Evolutionary conservation across 2,797 vertebrate genomes (phyloP).

Genomic region (Kryptolebias ocellatus): DNA sequence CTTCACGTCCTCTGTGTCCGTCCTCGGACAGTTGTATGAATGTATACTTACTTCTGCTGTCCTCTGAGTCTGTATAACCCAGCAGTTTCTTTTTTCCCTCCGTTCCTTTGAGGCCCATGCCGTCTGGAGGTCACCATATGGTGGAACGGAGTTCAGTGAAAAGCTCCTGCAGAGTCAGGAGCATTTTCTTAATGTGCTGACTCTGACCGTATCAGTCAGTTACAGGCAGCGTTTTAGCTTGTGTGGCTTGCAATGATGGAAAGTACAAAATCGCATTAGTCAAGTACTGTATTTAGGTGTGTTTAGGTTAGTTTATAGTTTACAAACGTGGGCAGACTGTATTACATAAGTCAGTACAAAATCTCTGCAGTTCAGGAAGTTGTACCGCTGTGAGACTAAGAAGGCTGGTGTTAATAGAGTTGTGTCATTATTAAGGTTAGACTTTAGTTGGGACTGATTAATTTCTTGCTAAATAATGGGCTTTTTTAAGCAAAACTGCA

Average conservation of each 20-base stretch:
- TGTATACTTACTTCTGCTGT: slow-evolving; percentile 32
- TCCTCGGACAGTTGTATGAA: slow-evolving; percentile 8
- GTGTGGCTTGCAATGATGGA: slow-evolving; percentile 4
- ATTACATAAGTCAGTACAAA: no score
- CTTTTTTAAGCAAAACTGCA: no score
- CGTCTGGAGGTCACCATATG: slow-evolving; percentile 68
- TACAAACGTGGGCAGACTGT: background rate
- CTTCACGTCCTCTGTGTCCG: slow-evolving; percentile 1
- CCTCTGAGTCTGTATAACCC: slow-evolving; percentile 32
- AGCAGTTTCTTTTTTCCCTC: slow-evolving; percentile 11
- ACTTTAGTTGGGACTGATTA: background rate
- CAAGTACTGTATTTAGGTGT: background rate
- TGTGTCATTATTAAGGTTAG: background rate
- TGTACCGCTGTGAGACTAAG: no score
- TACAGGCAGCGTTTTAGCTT: slow-evolving; percentile 15
- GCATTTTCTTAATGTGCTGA: slow-evolving; percentile 29
- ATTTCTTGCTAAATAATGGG: no score
- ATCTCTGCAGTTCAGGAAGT: background rate
- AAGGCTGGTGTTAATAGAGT: background rate
- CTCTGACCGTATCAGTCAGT: slow-evolving; percentile 39
- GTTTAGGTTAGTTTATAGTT: background rate
- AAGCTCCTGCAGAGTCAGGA: slow-evolving; percentile 52
- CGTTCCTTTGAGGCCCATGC: slow-evolving; percentile 37
- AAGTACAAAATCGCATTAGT: slow-evolving; percentile 1
- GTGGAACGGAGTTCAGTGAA: slow-evolving; percentile 32